Conservation (phyloP, 2,888 invertebrate genomes). For the Pyralis farinalis region DNA sequence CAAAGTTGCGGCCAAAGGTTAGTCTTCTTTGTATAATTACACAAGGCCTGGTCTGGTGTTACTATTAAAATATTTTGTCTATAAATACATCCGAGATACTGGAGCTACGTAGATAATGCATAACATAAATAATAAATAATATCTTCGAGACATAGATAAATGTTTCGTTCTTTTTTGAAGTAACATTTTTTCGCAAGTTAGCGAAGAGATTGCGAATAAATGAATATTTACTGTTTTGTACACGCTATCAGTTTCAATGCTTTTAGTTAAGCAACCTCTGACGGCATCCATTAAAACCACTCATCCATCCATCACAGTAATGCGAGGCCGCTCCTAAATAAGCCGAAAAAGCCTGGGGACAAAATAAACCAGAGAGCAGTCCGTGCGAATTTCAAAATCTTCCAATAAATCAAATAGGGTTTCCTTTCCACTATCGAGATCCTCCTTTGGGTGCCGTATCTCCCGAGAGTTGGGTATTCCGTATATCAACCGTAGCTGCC, state of each 20-base stretch:
- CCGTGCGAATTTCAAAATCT: conserved; percentile 15
- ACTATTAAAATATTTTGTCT: no score
- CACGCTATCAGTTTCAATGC: conserved; percentile 16
- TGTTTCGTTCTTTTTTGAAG: no score
- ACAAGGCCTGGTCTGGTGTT: no score
- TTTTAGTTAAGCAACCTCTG: conserved; percentile 20
- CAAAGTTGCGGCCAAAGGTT: no score
- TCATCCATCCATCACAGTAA: conserved; percentile 52
- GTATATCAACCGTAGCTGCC: not conserved
- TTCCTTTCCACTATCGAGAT: conserved; percentile 8
- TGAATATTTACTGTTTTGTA: not conserved
- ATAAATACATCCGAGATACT: no score
- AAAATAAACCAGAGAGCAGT: conserved; percentile 27
- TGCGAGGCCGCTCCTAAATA: conserved; percentile 51
- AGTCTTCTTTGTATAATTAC: no score
- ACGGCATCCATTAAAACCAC: conserved; percentile 43
- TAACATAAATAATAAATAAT: no score
- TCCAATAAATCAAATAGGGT: conserved; percentile 12
- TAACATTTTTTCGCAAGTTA: no score
- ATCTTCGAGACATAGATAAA: no score
- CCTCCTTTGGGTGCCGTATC: not conserved
- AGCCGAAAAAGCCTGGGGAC: conserved; percentile 32
- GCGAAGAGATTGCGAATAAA: no score
- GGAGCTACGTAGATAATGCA: no score
- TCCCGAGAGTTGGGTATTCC: not conserved